Conservation (phyloP, 2,113 vertebrate species). For the Suncus etruscus region DNA sequence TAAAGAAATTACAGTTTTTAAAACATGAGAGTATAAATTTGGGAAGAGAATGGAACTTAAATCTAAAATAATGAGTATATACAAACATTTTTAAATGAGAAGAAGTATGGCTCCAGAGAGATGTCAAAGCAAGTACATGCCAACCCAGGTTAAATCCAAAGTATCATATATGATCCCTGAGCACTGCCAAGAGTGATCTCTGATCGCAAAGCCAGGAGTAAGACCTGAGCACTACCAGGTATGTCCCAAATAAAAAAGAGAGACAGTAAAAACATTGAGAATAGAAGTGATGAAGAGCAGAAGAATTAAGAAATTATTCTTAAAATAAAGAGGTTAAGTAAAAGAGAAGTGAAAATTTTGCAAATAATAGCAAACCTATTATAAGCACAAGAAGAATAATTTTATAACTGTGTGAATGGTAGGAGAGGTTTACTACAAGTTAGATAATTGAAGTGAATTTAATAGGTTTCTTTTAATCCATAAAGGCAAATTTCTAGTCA, state of each 20-base stretch:
- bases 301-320: constrained; percentile 21
- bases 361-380: no score
- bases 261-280: constrained; percentile 32
- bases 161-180: no score
- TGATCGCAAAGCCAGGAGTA: no score
- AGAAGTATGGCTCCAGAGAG: background rate
- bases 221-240: no score
- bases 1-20: background rate
- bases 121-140: no score
- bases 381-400: no score
- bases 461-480: background rate
- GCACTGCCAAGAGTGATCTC: no score
- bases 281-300: background rate
- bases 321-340: constrained; percentile 32
- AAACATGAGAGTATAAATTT: background rate
- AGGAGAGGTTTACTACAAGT: background rate
- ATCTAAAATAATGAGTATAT: constrained; percentile 5
- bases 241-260: no score
- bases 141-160: no score
- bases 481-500: constrained; percentile 8
- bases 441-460: background rate
- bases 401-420: background rate
- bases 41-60: background rate
- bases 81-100: constrained; percentile 39
- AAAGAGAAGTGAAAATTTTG: background rate